A percentile compares a stretch with the other conserved stretches of the same genome.
Evolutionary conservation across 1,140 invertebrate species (phyloP).

Genomic region (Calliphora vicina): DNA sequence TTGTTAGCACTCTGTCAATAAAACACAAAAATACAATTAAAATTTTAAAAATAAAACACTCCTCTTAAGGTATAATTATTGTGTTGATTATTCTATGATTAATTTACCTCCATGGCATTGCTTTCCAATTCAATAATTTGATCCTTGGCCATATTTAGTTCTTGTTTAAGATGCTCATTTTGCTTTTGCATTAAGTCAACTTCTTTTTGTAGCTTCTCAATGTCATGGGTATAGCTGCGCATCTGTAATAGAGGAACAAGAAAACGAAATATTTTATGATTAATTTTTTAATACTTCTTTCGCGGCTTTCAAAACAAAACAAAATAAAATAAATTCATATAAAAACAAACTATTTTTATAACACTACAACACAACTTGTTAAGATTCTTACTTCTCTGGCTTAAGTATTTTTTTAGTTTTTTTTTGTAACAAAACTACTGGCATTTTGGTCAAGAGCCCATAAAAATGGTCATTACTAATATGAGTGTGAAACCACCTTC

Average conservation of each 20-base stretch:
- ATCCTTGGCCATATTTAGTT: constrained; percentile 58
- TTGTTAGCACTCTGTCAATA: constrained; percentile 41
- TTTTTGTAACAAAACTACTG: not conserved
- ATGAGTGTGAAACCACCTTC: constrained; percentile 11
- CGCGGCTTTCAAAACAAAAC: not conserved
- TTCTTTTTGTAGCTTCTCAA: constrained; percentile 61
- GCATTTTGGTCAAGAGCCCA: not conserved
- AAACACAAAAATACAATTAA: not conserved
- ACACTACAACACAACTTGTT: not conserved
- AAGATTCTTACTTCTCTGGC: not conserved
- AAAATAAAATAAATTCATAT: not conserved
- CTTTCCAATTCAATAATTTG: constrained; percentile 56
- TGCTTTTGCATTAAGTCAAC: constrained; percentile 59
- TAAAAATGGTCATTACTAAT: not conserved
- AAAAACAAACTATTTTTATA: not conserved
- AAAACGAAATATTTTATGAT: not conserved
- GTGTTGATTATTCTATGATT: not conserved
- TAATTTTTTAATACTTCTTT: not conserved
- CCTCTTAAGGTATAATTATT: too few relatives aligned
- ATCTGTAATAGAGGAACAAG: constrained; percentile 45
- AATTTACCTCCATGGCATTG: constrained; percentile 45
- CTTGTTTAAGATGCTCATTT: constrained; percentile 51
- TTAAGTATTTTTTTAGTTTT: not conserved
- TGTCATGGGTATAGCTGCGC: constrained; percentile 49
- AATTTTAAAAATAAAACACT: not conserved